Evolutionary conservation across 2,888 invertebrate genomes (phyloP), one percentile per base, ranked within the genome.

Genomic region (Cerastoderma edule): DNA sequence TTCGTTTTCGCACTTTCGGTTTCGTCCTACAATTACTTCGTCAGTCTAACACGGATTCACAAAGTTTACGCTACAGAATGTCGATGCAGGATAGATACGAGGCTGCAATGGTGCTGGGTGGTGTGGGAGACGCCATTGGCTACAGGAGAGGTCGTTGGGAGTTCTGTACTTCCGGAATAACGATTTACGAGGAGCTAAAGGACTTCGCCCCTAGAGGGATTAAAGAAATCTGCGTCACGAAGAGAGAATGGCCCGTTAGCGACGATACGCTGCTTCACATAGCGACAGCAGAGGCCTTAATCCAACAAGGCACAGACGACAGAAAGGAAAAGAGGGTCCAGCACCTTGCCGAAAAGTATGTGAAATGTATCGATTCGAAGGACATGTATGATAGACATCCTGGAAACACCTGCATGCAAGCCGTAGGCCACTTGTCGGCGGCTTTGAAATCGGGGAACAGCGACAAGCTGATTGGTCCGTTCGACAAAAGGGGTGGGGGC

Each of bases 211-310:
- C 91, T 4, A 91, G 91, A 19, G 91, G 91, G 0, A 44, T 92
- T 8, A 72, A 85, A 16, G 85, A 83, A n/a, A 75, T 92, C 13
- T 54, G 78, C 46, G 77, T 90, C 3, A 81, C 78, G 63, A 22
- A 24, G 24, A 73, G 78, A 60, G 50, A 84, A 0, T 92, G 90
- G 90, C 80, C 73, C 8, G 90, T 92, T 4, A 92, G 92, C 83
- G 92, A 92, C 83, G 91, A 92, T 65, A 92, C 92, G 5, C 89
- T 92, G 8, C 89, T 92, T 88, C 91, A 91, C 80, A 71, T 92
- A n/a, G 92, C 92, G 19, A 91, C 90, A 32, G 91, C 89, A 8
- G 89, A 91, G 84, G 75, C 68, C 28, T 44, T 83, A 22, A 50
- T 73, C 30, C 54, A 71, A 35, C 32, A 69, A 22, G 46, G 48